phyloP scores from a whole-genome alignment of 2,113 vertebrate species.

The Lasiurus borealis region DNA sequence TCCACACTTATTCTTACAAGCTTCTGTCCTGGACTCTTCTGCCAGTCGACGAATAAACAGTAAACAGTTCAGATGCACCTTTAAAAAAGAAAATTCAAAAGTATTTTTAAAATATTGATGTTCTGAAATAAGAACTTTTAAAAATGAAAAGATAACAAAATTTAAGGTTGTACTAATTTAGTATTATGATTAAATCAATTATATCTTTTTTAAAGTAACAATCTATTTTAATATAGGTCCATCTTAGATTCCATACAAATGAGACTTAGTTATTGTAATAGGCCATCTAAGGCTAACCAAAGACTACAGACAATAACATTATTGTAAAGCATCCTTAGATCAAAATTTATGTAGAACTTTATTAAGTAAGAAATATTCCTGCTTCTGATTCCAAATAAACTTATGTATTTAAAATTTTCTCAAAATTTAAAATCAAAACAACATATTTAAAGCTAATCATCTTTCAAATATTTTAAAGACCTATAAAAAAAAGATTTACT shows the following conservation, averaged over 20 bases:
- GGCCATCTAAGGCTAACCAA: background rate
- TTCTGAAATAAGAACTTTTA: constrained; percentile 34
- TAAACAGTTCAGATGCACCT: constrained; percentile 89
- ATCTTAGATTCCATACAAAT: no score
- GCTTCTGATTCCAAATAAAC: constrained; percentile 24
- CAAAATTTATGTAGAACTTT: background rate
- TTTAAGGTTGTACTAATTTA: constrained; percentile 18
- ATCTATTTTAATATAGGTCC: no score
- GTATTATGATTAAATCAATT: background rate
- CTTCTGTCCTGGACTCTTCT: constrained; percentile 87
- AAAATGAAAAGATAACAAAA: background rate
- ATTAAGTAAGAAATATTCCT: constrained; percentile 17
- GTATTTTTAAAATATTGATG: background rate
- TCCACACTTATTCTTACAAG: constrained; percentile 85
- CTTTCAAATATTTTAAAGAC: constrained; percentile 19
- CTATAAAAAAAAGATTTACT: constrained; percentile 38
- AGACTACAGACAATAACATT: background rate
- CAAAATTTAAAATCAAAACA: no score
- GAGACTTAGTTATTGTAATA: no score
- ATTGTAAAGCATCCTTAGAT: background rate
- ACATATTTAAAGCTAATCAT: background rate
- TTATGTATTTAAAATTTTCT: constrained; percentile 20
- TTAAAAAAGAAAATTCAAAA: constrained; percentile 68
- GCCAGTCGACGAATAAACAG: constrained; percentile 88
- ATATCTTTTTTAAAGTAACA: background rate